Percentiles rank a stretch among this genome's conserved stretches.
phyloP scores from a whole-genome alignment of 2,113 vertebrate species.

The Xerus inauris region DNA sequence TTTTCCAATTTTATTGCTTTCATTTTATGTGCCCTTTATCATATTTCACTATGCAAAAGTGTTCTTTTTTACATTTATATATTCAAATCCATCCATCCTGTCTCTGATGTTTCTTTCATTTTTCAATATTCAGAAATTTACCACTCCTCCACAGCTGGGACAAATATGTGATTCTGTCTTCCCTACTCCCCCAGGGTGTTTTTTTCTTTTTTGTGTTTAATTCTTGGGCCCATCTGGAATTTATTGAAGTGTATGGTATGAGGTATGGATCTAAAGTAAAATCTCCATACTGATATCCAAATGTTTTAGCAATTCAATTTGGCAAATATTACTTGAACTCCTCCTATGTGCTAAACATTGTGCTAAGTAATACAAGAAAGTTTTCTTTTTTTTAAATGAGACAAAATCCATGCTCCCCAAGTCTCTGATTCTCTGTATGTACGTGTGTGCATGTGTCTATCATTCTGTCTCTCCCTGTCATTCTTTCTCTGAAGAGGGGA shows the following conservation, averaged over 20 bases:
- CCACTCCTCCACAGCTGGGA: conserved; percentile 78
- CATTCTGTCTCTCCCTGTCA: not conserved
- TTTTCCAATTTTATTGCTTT: conserved; percentile 75
- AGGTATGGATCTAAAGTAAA: conserved; percentile 81
- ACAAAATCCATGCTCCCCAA: not conserved
- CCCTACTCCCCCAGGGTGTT: conserved; percentile 65
- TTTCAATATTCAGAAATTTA: conserved; percentile 76
- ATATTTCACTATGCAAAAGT: conserved; percentile 74
- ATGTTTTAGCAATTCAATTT: conserved; percentile 78
- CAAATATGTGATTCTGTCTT: conserved; percentile 80
- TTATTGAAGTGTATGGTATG: conserved; percentile 80
- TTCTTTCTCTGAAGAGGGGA: conserved; percentile 15
- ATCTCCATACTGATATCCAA: conserved; percentile 76
- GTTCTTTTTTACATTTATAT: conserved; percentile 74
- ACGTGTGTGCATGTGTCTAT: not conserved
- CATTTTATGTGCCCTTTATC: conserved; percentile 72
- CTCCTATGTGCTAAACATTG: conserved; percentile 68
- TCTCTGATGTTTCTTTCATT: conserved; percentile 76
- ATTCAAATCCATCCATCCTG: conserved; percentile 70
- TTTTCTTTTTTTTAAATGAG: conserved; percentile 39
- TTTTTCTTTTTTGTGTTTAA: conserved; percentile 75
- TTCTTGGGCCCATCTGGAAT: conserved; percentile 79
- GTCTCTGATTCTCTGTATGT: conserved; percentile 33
- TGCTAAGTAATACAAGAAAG: conserved; percentile 60
- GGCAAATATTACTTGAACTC: conserved; percentile 71